Conservation (phyloP, 2,797 vertebrate genomes). For the Anguilla anguilla region DNA sequence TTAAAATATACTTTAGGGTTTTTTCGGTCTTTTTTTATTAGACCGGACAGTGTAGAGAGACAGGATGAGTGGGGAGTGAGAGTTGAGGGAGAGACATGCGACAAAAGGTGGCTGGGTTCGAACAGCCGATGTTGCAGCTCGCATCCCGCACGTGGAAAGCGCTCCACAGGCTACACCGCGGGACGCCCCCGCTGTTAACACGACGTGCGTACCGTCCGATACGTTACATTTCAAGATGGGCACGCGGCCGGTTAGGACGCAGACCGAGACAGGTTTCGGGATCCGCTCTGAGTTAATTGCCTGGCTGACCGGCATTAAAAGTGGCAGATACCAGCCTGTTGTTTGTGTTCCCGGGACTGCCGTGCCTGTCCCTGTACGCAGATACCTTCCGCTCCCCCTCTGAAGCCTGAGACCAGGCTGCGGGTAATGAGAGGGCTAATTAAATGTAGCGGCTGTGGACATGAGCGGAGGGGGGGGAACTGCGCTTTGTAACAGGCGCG, state of each 20-base stretch:
- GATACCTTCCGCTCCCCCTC: not conserved
- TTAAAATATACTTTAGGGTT: too few relatives aligned
- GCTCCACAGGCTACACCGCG: too few relatives aligned
- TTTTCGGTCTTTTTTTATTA: too few relatives aligned
- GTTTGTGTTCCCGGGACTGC: not conserved
- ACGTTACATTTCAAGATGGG: not conserved
- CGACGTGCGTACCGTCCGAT: too few relatives aligned
- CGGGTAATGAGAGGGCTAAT: not conserved
- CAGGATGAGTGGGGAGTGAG: too few relatives aligned
- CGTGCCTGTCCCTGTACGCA: too few relatives aligned
- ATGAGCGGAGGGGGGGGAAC: not conserved
- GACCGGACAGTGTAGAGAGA: too few relatives aligned
- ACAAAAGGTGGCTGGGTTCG: too few relatives aligned
- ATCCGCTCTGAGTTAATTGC: not conserved
- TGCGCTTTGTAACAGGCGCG: not conserved
- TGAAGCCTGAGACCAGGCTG: not conserved
- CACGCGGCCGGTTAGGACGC: not conserved
- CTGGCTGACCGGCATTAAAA: not conserved
- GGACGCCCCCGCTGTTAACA: too few relatives aligned
- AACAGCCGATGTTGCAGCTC: too few relatives aligned
- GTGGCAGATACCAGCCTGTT: not conserved
- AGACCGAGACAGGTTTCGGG: not conserved
- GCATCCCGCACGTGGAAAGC: too few relatives aligned
- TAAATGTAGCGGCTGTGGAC: not conserved
- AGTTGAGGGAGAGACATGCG: too few relatives aligned